Base-by-base conservation (phyloP, 2,797 vertebrate genomes). In the Sarcophilus harrisii region DNA sequence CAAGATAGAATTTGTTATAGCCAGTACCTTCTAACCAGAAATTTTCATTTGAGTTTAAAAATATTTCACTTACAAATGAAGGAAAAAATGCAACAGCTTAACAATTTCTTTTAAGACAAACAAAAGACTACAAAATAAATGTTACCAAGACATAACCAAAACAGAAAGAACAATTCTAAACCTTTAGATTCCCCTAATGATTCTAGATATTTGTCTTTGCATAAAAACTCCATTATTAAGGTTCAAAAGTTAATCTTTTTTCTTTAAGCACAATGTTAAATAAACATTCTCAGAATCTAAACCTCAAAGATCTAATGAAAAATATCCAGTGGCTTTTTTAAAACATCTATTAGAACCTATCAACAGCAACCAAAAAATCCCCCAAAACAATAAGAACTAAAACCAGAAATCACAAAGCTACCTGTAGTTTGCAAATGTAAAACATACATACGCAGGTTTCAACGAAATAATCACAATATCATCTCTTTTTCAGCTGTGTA, bases 11-110 rank as follows among this genome's bases (percentile, higher is more conserved):
- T 94, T 91, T 94, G 60, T 90, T 52, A 57, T 32, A 4, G 45
- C 58, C 52, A 91, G 21, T 32, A 57, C 57, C 89, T 96, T 91
- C 29, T 91, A 91, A 93, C 5, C 38, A 93, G 38, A 94, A 92
- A 62, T 89, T 94, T 57, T 92, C 49, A 28, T 54, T 91, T 58
- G 52, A 21, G 18, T 95, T 92, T 59, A 95, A 57, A 91, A 87
- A 93, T 91, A 94, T 24, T 95, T 92, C 24, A 57, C 90, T 93
- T 92, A 30, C 90, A 94, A 95, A 13, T 94, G 16, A 27, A 13
- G 12, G 8, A 32, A 66, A 29, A n/a, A 92, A 92, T 29, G 2
- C 4, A 52, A 16, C 57, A 73, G 93, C 90, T 10, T 32, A 90
- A 21, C 91, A 58, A 73, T 66, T 66, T 49, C 49, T 73, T 60